Conservation (phyloP, 1,140 invertebrate genomes). For the Sesamia nonagrioides region DNA sequence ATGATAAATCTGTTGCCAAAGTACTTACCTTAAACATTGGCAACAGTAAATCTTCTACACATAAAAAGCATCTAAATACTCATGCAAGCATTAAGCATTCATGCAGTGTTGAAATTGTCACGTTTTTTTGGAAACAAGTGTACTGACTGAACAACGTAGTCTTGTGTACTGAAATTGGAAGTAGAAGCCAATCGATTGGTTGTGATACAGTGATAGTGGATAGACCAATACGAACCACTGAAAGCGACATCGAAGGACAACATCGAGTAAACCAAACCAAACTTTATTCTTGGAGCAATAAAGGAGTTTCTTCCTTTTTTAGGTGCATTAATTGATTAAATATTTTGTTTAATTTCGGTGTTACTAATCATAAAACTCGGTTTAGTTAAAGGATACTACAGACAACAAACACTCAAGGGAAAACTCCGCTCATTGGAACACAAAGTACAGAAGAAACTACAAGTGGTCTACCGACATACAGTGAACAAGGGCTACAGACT, state of each 20-base stretch:
- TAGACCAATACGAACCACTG: constrained; percentile 84
- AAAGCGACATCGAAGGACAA: constrained; percentile 87
- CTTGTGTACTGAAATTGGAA: constrained; percentile 63
- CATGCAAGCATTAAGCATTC: constrained; percentile 82
- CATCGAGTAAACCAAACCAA: constrained; percentile 82
- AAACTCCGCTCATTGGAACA: constrained; percentile 82
- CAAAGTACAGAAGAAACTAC: constrained; percentile 85
- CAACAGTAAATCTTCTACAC: constrained; percentile 72
- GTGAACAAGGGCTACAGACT: constrained; percentile 79
- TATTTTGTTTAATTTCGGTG: not conserved
- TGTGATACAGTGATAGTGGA: constrained; percentile 80
- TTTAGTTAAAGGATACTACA: constrained; percentile 77
- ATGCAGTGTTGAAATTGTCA: constrained; percentile 78
- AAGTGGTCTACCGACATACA: constrained; percentile 81
- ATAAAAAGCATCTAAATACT: constrained; percentile 84
- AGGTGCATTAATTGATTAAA: not conserved
- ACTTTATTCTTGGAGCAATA: constrained; percentile 44
- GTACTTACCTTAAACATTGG: constrained; percentile 65
- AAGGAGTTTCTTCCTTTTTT: too few species aligned
- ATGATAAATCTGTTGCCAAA: constrained; percentile 45
- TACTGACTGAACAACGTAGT: constrained; percentile 65
- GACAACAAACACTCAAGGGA: constrained; percentile 76
- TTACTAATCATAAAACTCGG: constrained; percentile 64
- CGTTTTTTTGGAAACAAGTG: constrained; percentile 64
- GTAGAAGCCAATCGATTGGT: constrained; percentile 65